phyloP scores from a whole-genome alignment of 2,888 invertebrate genomes.

The Mylabris sibirica region DNA sequence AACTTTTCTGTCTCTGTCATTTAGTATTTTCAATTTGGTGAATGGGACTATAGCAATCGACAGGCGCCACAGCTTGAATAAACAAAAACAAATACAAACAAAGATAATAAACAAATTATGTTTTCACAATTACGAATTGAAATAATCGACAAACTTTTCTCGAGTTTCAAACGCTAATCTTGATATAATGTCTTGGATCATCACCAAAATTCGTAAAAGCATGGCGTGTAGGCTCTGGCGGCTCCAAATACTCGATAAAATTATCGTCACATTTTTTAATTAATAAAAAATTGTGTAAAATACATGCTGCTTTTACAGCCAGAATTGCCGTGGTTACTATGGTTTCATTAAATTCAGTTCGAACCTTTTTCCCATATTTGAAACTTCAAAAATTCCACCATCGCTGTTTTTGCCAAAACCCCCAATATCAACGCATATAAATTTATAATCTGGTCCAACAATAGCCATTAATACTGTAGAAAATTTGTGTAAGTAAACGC shows the following conservation, averaged over 20 bases:
- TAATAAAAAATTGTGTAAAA: conserved; percentile 41
- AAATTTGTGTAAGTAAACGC: neutral
- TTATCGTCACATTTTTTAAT: conserved; percentile 31
- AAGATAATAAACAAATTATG: no score
- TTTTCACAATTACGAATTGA: neutral
- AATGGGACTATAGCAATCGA: no score
- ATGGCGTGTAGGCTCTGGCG: neutral
- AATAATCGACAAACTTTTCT: conserved; percentile 27
- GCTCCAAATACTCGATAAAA: conserved; percentile 17
- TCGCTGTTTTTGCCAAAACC: conserved; percentile 38
- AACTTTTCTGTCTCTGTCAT: no score
- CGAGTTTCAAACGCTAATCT: conserved; percentile 21
- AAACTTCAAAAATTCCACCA: conserved; percentile 37
- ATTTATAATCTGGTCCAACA: conserved; percentile 33
- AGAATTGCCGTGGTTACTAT: conserved; percentile 33
- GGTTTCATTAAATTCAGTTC: conserved; percentile 34
- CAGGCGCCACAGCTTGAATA: no score
- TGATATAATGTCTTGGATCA: conserved; percentile 28
- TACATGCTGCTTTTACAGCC: conserved; percentile 35
- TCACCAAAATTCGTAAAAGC: conserved; percentile 14
- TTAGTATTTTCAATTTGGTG: no score
- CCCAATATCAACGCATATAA: conserved; percentile 37
- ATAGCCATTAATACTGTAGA: conserved; percentile 28
- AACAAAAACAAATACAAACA: no score
- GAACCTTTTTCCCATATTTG: conserved; percentile 33